Conservation (phyloP, 37 sponge, comb jelly and placozoan species). For the Spongilla lacustris region DNA sequence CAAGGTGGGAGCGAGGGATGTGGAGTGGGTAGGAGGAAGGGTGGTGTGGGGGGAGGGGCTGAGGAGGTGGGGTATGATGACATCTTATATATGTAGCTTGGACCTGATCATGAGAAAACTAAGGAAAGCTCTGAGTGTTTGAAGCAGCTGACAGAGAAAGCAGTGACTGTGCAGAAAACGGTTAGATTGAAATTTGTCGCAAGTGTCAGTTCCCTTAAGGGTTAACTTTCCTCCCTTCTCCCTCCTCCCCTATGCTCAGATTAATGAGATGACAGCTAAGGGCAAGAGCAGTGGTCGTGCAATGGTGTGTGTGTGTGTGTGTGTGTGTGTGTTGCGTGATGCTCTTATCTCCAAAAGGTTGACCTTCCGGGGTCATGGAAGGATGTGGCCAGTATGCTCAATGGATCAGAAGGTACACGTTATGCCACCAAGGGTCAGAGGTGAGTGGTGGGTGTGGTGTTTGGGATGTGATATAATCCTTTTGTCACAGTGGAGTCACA, state of each 20-base stretch:
- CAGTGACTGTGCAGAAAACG: conserved; percentile 93
- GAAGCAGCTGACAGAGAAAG: conserved; percentile 83
- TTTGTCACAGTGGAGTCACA: not conserved
- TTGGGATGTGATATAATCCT: not conserved
- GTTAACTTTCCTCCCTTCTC: not conserved
- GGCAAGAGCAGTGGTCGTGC: conserved; percentile 8
- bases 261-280: conserved; percentile 69
- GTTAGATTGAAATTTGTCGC: conserved; percentile 12
- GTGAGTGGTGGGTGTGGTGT: conserved; percentile 2
- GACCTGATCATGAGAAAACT: conserved; percentile 72
- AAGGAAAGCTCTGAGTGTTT: conserved; percentile 84
- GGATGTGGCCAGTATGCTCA: conserved; percentile 53
- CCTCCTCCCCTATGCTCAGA: conserved; percentile 9
- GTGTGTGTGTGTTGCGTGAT: not conserved
- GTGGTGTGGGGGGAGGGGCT: not conserved
- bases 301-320: conserved; percentile 5
- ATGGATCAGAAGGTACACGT: conserved; percentile 2
- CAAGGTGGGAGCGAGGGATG: conserved; percentile 50
- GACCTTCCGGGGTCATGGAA: conserved; percentile 66
- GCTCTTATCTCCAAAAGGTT: not conserved
- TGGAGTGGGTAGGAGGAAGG: not conserved
- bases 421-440: not conserved
- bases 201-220: not conserved
- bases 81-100: conserved; percentile 46
- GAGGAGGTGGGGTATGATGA: no score